These are phyloP conservation scores for Lacanobia oleracea DNA, from an alignment of 2,888 invertebrate genomes.

Conservation along the genomic window DNA sequence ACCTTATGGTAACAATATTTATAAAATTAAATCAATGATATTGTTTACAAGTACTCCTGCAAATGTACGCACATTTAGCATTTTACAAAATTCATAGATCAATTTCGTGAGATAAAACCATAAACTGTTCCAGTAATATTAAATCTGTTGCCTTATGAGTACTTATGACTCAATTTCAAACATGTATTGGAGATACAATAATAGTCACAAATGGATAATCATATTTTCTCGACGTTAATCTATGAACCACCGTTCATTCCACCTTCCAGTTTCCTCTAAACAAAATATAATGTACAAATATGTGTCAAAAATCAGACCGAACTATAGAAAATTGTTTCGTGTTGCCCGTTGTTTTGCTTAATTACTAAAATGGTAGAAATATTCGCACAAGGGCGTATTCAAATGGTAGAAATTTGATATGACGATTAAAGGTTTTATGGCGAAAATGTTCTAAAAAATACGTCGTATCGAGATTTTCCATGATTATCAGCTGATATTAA, in stretches of 20 bases:
- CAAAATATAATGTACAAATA: constrained; percentile 82
- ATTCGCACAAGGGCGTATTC: constrained; percentile 1
- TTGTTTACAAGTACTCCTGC: background rate
- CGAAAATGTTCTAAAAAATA: constrained; percentile 3
- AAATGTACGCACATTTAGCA: constrained; percentile 37
- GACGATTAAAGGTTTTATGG: background rate
- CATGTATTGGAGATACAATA: background rate
- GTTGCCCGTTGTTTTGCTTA: constrained; percentile 55
- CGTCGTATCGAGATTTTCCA: background rate
- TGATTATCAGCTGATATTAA: constrained; percentile 46
- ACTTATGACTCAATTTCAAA: background rate
- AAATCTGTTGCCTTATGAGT: background rate
- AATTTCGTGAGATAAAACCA: constrained; percentile 18
- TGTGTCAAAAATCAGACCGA: constrained; percentile 80
- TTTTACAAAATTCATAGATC: constrained; percentile 46
- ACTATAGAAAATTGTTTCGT: constrained; percentile 58
- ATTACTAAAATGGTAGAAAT: constrained; percentile 39
- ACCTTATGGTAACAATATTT: background rate
- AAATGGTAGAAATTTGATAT: constrained; percentile 32
- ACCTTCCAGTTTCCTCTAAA: constrained; percentile 60
- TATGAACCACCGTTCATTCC: constrained; percentile 52
- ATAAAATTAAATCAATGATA: constrained; percentile 2
- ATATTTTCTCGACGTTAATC: constrained; percentile 30
- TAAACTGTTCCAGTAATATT: constrained; percentile 2
- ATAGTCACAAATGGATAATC: background rate